Percentiles rank a stretch among this genome's conserved stretches.
These are phyloP conservation scores for Drosophila setosimentum DNA, from an alignment of 2,888 invertebrate species.

Conservation along the genomic window DNA sequence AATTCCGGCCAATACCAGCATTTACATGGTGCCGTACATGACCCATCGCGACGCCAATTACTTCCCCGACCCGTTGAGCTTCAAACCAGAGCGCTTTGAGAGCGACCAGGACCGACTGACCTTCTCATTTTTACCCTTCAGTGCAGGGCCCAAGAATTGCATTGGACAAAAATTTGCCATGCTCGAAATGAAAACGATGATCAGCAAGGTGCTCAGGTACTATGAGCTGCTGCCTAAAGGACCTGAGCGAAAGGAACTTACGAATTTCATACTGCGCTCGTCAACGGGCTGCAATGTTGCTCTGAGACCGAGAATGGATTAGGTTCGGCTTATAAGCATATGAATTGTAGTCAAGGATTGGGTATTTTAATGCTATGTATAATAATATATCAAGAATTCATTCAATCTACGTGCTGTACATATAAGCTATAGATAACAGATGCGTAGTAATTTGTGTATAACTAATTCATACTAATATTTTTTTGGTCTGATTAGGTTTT, in stretches of 20 bases:
- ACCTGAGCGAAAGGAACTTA: constrained; percentile 58
- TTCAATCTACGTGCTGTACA: not conserved
- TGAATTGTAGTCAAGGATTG: not conserved
- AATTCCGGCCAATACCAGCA: constrained; percentile 74
- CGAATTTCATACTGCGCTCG: constrained; percentile 76
- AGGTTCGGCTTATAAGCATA: not conserved
- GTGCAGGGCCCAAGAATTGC: constrained; percentile 82
- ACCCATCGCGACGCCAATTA: constrained; percentile 66
- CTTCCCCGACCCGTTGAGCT: constrained; percentile 74
- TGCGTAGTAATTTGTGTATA: not conserved
- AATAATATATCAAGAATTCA: not conserved
- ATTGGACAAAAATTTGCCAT: constrained; percentile 83
- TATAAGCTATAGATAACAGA: not conserved
- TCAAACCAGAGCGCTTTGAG: constrained; percentile 75
- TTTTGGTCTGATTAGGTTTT: too few relatives aligned
- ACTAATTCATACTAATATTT: too few relatives aligned
- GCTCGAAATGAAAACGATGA: constrained; percentile 78
- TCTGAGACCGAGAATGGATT: constrained; percentile 53
- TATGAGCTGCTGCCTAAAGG: constrained; percentile 75
- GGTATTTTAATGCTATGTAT: not conserved
- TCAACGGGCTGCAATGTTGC: constrained; percentile 69
- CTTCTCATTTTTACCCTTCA: constrained; percentile 79
- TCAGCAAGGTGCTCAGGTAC: constrained; percentile 72
- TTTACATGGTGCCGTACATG: constrained; percentile 62
- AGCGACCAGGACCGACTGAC: constrained; percentile 82